Conservation (phyloP, 2,888 invertebrate species). For the Drosophila gaucha region DNA sequence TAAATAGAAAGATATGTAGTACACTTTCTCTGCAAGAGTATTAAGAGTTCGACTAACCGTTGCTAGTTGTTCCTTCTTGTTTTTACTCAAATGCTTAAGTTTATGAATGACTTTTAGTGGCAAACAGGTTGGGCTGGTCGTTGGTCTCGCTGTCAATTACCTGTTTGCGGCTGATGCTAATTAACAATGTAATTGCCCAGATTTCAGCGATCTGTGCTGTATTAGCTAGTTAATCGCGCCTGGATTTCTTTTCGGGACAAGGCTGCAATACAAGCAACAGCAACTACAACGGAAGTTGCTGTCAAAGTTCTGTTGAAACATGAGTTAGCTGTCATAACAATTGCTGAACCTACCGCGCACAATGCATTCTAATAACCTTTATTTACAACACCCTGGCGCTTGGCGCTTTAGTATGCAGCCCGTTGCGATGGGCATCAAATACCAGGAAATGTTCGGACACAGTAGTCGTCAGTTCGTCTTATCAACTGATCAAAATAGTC, state of each 20-base stretch:
- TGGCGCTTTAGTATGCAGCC: conserved; percentile 58
- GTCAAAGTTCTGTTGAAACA: conserved; percentile 41
- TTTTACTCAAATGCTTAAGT: conserved; percentile 42
- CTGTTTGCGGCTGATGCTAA: conserved; percentile 65
- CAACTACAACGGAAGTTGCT: conserved; percentile 52
- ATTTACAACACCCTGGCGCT: conserved; percentile 33
- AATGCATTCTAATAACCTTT: conserved; percentile 57
- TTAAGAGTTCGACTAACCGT: background rate
- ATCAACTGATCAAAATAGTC: conserved; percentile 46
- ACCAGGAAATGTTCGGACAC: conserved; percentile 49
- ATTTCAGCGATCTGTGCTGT: conserved; percentile 23
- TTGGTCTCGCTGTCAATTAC: conserved; percentile 44
- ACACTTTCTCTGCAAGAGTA: background rate
- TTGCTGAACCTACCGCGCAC: conserved; percentile 41
- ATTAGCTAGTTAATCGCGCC: conserved; percentile 30
- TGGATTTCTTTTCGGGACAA: conserved; percentile 52
- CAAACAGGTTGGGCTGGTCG: conserved; percentile 41
- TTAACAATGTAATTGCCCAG: conserved; percentile 62
- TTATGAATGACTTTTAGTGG: conserved; percentile 68
- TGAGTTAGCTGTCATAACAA: conserved; percentile 60
- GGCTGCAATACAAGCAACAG: conserved; percentile 27
- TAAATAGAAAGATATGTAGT: no score
- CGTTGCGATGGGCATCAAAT: conserved; percentile 43
- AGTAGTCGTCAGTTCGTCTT: conserved; percentile 38
- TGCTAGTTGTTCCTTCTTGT: background rate